Percentiles rank a stretch among this genome's conserved stretches.
Evolutionary conservation across 2,888 invertebrate genomes (phyloP).

Genomic region (Plutella xylostella): DNA sequence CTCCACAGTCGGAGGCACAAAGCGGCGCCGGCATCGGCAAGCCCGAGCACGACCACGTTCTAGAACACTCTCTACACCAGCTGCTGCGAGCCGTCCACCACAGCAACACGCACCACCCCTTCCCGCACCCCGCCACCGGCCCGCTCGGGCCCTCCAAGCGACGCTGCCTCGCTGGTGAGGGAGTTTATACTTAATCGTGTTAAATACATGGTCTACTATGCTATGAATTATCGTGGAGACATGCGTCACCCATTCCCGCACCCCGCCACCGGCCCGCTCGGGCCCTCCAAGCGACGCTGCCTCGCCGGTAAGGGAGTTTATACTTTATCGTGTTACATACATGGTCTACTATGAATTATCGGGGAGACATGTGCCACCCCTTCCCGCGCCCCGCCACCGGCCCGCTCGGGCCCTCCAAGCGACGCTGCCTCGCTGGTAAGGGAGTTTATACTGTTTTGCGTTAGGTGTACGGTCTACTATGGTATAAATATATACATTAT

Average conservation of each 20-base stretch:
- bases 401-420: conserved; percentile 92
- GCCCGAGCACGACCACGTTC: conserved; percentile 93
- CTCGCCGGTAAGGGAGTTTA: conserved; percentile 4
- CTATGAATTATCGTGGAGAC: too few relatives aligned
- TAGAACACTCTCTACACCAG: conserved; percentile 96
- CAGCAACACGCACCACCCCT: conserved; percentile 91
- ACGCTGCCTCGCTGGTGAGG: conserved; percentile 38
- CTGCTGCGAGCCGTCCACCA: conserved; percentile 92
- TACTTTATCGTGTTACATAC: too few relatives aligned
- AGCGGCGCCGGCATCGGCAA: conserved; percentile 31
- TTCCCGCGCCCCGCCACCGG: conserved; percentile 96
- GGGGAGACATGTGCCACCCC: conserved; percentile 93
- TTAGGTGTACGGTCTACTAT: too few relatives aligned
- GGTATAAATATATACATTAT: too few relatives aligned
- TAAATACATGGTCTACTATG: too few relatives aligned
- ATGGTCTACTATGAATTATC: too few relatives aligned
- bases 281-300: conserved; percentile 86
- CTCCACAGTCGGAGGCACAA: conserved; percentile 25
- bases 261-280: conserved; percentile 93
- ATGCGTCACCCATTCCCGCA: conserved; percentile 95
- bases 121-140: conserved; percentile 95
- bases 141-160: conserved; percentile 94
- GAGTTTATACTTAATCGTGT: too few relatives aligned
- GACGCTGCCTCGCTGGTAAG: conserved; percentile 50
- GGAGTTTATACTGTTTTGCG: too few relatives aligned